Percentiles rank a stretch among this genome's conserved stretches.
Evolutionary conservation across 2,113 vertebrate species (phyloP).

Genomic region (Stercorarius parasiticus): DNA sequence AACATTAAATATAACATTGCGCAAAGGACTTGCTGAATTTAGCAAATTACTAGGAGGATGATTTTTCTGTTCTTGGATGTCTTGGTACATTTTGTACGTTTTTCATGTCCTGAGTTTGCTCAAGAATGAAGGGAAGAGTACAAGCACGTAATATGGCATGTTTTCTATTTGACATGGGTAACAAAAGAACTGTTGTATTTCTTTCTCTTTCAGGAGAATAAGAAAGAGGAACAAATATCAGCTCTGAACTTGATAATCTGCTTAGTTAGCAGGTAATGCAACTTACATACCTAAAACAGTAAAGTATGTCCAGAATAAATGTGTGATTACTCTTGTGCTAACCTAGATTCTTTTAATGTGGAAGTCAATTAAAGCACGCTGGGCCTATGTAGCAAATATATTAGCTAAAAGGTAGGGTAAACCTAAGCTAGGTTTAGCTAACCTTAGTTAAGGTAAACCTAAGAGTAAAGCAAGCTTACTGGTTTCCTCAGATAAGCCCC

Average conservation of each 20-base stretch:
- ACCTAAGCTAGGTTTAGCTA: too few species aligned
- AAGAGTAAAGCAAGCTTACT: not conserved
- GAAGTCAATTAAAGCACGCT: not conserved
- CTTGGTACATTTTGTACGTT: not conserved
- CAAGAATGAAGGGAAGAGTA: not conserved
- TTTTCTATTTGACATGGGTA: not conserved
- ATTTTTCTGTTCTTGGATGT: not conserved
- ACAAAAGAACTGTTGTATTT: not conserved
- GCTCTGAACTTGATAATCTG: conserved; percentile 95
- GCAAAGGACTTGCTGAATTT: not conserved
- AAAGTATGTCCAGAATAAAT: not conserved
- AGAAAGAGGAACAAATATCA: conserved; percentile 87
- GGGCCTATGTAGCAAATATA: not conserved
- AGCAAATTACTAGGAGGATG: not conserved
- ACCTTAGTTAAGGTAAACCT: not conserved
- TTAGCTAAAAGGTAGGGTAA: not conserved
- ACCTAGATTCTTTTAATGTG: not conserved
- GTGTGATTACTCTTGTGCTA: not conserved
- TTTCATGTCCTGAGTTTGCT: not conserved
- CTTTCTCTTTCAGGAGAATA: conserved; percentile 78
- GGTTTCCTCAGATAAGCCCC: not conserved
- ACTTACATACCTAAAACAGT: not conserved
- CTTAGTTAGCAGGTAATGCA: conserved; percentile 91
- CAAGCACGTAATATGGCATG: not conserved
- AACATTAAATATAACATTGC: conserved; percentile 14